Evolutionary conservation across 2,888 invertebrate species (phyloP).

Genomic region (Lepidocyrtoides sp.): DNA sequence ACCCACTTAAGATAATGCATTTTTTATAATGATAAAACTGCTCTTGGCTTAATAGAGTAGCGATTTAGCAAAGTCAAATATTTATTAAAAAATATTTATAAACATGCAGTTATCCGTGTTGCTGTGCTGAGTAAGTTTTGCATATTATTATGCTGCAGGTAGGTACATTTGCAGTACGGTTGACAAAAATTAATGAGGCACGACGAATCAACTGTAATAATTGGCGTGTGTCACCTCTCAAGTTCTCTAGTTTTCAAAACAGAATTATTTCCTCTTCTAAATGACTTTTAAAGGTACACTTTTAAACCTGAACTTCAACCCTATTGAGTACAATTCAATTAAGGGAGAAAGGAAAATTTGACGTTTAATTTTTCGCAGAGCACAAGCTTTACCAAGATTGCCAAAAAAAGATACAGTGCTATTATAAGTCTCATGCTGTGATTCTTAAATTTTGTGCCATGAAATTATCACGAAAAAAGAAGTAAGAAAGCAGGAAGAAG

Average conservation of each 20-base stretch:
- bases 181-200: conserved; percentile 37
- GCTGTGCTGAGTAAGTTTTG: background rate
- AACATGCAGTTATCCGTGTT: background rate
- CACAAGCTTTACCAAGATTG: no score
- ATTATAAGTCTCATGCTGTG: no score
- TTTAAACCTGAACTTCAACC: background rate
- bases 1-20: background rate
- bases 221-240: conserved; percentile 16
- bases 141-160: no score
- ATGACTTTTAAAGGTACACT: background rate
- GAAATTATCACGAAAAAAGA: no score
- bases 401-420: no score
- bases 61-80: background rate
- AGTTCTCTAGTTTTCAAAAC: background rate
- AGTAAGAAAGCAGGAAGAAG: no score
- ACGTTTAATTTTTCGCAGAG: no score
- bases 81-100: background rate
- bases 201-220: conserved; percentile 15
- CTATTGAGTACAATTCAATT: no score
- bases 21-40: background rate
- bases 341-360: background rate
- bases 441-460: no score
- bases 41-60: background rate
- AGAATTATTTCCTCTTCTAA: no score
- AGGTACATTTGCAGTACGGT: background rate